These are phyloP conservation scores for Diadumene lineata DNA, from an alignment of 92 coral and sea anemone species.

Conservation along the genomic window DNA sequence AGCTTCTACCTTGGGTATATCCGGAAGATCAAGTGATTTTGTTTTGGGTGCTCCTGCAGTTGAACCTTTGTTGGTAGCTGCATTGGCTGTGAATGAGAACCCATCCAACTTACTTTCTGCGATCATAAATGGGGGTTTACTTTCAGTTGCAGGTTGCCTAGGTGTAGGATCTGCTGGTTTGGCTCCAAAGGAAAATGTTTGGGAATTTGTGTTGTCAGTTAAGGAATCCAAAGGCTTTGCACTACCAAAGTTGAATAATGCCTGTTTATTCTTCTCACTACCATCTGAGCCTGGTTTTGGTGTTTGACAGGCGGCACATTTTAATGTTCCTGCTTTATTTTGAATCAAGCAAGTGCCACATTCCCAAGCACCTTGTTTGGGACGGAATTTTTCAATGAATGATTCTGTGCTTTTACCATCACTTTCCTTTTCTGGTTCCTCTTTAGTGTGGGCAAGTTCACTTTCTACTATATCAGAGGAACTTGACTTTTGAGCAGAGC, in stretches of 20 bases:
- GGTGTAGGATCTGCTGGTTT: slow-evolving; percentile 18
- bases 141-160: background rate
- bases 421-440: background rate
- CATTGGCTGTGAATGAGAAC: background rate
- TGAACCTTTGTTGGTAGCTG: background rate
- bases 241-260: background rate
- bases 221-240: too few species aligned
- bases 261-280: background rate
- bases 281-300: slow-evolving; percentile 41
- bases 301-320: slow-evolving; percentile 58
- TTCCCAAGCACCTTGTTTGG: slow-evolving; percentile 53
- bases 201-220: slow-evolving; percentile 1
- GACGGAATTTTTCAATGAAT: background rate
- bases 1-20: slow-evolving; percentile 15
- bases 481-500: background rate
- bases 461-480: background rate
- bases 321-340: background rate
- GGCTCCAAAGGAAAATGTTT: background rate
- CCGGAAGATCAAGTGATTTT: background rate
- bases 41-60: background rate
- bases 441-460: background rate
- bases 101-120: background rate
- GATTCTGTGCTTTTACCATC: background rate
- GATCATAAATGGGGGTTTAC: background rate
- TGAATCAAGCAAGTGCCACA: slow-evolving; percentile 63